Evolutionary conservation across 2,797 vertebrate species (phyloP), one percentile per base, ranked within the genome.

Genomic region (Setipinna tenuifilis): DNA sequence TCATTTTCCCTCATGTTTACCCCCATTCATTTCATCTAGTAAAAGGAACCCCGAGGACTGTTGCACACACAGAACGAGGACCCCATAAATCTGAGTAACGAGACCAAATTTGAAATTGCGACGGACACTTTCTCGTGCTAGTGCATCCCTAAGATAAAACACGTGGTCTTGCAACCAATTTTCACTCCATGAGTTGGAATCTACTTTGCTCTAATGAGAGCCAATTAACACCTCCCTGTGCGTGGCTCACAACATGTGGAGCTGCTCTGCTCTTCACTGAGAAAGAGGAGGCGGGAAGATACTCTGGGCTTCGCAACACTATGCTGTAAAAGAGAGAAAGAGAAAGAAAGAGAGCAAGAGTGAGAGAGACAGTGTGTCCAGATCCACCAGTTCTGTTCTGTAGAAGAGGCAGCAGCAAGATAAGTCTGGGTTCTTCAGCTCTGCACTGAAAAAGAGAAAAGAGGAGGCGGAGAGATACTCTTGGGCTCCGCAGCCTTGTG

Each of bases 151-250:
- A 41, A 28, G 5, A 75, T 41, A 16, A 75, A 41, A 75, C 6
- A 17, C 19, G 31, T 21, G 68, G 68, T 75, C 14, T 35, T 9
- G 68, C 68, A 75, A 19, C 31, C 16, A 21, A 41, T 75, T 75
- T 75, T 6, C 68, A 75, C 14, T 75, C 31, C 0, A 19, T 31
- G 68, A 41, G 68, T 75, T 41, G 68, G 68, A 75, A 35, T 41
- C 68, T 19, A 35, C 68, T 75, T 41, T 75, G 62, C 62, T 28
- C 62, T 68, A 68, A 68, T 68, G 25, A 68, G 25, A 68, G 14
- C 6, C 68, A 75, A 75, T 75, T 75, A 75, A 75, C 68, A 75
- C 68, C 68, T 75, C 17, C 19, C 14, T 6, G 6, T 41, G 68
- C 17, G 0, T 19, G 6, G 16, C 16, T 0, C 28, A 31, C 12